A percentile compares a stretch with the other conserved stretches of the same genome.
Conservation (phyloP, 2,888 invertebrate genomes). For the Orchesella flavescens region DNA sequence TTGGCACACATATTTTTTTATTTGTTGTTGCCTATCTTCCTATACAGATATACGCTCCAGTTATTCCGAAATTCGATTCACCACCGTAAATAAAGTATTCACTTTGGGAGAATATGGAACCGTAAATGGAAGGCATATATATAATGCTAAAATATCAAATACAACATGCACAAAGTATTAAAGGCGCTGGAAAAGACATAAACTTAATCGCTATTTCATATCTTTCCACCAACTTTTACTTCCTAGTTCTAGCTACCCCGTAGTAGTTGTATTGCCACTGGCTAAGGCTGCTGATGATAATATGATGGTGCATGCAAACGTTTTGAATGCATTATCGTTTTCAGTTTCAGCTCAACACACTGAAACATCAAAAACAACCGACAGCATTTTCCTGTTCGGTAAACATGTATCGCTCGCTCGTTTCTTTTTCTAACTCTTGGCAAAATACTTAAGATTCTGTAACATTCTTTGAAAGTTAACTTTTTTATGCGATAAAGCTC, state of each 20-base stretch:
- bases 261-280: no score
- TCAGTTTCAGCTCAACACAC: conserved; percentile 1
- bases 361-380: not conserved
- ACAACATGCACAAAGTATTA: conserved; percentile 9
- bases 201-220: conserved; percentile 34
- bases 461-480: conserved; percentile 7
- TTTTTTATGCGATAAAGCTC: not conserved
- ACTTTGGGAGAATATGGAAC: not conserved
- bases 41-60: conserved; percentile 12
- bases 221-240: not conserved
- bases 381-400: not conserved
- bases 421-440: not conserved
- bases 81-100: conserved; percentile 42
- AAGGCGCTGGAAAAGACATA: not conserved
- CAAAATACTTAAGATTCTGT: not conserved
- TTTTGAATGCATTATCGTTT: conserved; percentile 40
- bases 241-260: not conserved
- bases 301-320: not conserved
- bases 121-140: no score
- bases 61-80: conserved; percentile 28
- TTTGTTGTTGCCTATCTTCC: conserved; percentile 19
- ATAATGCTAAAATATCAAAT: conserved; percentile 38
- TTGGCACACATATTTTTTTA: conserved; percentile 19
- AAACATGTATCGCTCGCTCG: not conserved
- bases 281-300: no score